Evolutionary conservation across 1,140 invertebrate species (phyloP), one percentile per base, ranked within the genome.

Genomic region (Drosophila equinoxialis): DNA sequence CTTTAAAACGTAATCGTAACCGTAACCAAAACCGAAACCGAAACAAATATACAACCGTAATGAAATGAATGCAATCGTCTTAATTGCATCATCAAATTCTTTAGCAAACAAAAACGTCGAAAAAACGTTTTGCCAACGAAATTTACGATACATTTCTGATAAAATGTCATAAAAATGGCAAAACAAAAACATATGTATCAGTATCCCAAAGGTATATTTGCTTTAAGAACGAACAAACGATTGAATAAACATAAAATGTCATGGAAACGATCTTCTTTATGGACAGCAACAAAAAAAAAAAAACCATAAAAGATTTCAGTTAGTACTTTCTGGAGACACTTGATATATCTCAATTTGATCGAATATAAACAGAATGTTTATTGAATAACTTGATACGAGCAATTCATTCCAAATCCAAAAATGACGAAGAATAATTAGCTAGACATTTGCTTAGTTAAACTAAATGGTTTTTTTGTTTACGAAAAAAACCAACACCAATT

Each of bases 61-160:
- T 58, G 55, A 30, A 58, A 11, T 17, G 20, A 71, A 70, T 81
- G 65, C 71, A 68, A 75, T 85, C 45, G 45, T 51, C 45, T 86
- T 87, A 79, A 84, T 82, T 79, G 77, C 64, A 63, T 68, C 75
- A 87, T 86, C 65, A 79, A 87, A 81, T 71, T 61, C 59, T 54
- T 58, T 65, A 75, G 62, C 48, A 77, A 57, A 67, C 35, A 67
- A 42, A 62, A 63, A 54, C 37, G 59, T 37, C 41, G 23, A 68
- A 61, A 51, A 54, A 65, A 57, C 7, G 55, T 54, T 71, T 71
- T 78, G 70, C 61, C 66, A 85, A 74, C 55, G 23, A 81, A 81
- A 69, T 81, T 77, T 67, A 81, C 78, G 70, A 58, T 67, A 66
- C 71, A 76, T 79, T 79, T 68, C 41, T 48, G 68, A 81, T 85